Base-by-base conservation (phyloP, 2,888 invertebrate genomes). In the Meiosimyza decipiens region DNA sequence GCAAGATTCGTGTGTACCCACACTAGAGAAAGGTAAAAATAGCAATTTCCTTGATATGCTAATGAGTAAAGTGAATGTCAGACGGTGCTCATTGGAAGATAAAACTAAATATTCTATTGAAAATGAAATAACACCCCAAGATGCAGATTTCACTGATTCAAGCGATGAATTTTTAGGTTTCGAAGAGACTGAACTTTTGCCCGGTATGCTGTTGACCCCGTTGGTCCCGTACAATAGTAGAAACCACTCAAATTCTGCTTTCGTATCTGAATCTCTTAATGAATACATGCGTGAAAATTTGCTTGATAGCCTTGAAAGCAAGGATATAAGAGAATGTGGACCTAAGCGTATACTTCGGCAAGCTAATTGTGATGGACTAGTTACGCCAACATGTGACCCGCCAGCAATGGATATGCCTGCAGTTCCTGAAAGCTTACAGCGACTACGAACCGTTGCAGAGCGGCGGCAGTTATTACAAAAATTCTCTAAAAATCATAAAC, bases 361-460 rank as follows among this genome's bases (percentile, higher is more conserved):
- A 28, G 74, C 77, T 12, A 79, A 80, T 54, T 80, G 83, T 71
- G 85, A 86, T 67, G 87, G 87, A 1, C 78, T 86, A 50, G 84
- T 87, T 4, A 82, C 81, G 3, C 75, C 78, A 1, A 83, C 81
- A 47, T 82, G 84, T 22, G 71, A 79, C 65, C 80, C 86, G 7
- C 87, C 87, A 3, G 80, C 77, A 9, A 81, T 87, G 78, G 80
- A 82, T 33, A 83, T 84, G 82, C 87, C 86, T 9, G 80, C 80
- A 9, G 81, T 85, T 3, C 86, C 86, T 13, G 84, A 83, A 16
- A 83, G 84, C 52, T 74, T 84, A 13, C 82, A 84, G 28, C 88
- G 88, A 72, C 84, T 89, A 3, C 87, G 89, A 74, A 90, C 90
- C 0, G 86, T 90, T 3, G 90, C 89, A 0, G 89, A 90, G 78